phyloP scores from a whole-genome alignment of 2,888 invertebrate species.

The Ormyrus labotus region DNA sequence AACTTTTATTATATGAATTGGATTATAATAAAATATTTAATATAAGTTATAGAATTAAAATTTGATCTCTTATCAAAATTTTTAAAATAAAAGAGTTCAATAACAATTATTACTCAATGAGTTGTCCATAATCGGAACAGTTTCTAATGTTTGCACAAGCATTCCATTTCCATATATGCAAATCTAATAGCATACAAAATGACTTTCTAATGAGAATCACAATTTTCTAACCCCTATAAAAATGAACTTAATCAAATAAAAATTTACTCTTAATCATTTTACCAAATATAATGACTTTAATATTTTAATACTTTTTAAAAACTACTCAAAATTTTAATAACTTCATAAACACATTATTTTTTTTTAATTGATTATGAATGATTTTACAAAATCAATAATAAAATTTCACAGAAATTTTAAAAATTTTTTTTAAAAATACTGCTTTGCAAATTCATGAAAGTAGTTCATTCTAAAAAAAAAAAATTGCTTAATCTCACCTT shows the following conservation, averaged over 20 bases:
- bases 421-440: not conserved
- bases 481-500: conserved; percentile 33
- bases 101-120: conserved; percentile 6
- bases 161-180: conserved; percentile 48
- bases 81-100: conserved; percentile 16
- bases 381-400: not conserved
- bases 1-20: not conserved
- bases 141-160: conserved; percentile 51
- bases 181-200: conserved; percentile 23
- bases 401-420: not conserved
- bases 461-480: not conserved
- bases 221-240: conserved; percentile 28
- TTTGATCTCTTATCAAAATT: not conserved
- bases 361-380: not conserved
- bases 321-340: not conserved
- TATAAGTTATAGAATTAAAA: not conserved
- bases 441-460: not conserved
- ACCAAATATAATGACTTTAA: not conserved
- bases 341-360: too few species aligned
- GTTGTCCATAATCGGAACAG: conserved; percentile 33
- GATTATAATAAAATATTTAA: not conserved
- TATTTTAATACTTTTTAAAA: conserved; percentile 3
- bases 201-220: conserved; percentile 45
- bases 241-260: not conserved
- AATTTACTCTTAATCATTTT: not conserved